phyloP scores from a whole-genome alignment of 2,113 vertebrate species.

The Ptyas mucosa region DNA sequence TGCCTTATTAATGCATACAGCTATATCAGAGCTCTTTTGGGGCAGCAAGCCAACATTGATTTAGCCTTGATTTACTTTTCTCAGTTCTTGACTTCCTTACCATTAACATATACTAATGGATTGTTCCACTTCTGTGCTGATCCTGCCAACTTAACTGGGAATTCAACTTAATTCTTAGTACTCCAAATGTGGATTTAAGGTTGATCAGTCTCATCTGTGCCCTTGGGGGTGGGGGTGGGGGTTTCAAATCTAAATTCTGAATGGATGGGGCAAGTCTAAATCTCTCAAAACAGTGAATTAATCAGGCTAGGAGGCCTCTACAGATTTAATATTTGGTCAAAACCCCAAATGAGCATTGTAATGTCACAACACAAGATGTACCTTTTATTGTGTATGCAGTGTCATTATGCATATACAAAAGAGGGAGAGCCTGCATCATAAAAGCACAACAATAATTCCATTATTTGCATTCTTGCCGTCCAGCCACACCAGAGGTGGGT shows the following conservation, averaged over 20 bases:
- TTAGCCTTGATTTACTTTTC: background rate
- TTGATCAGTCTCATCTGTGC: background rate
- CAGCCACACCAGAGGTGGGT: background rate
- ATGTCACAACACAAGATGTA: background rate
- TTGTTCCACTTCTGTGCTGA: background rate
- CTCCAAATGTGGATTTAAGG: background rate
- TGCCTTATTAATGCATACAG: background rate
- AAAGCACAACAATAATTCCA: background rate
- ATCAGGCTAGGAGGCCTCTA: background rate
- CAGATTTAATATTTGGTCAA: background rate
- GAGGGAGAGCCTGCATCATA: background rate
- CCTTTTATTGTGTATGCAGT: background rate
- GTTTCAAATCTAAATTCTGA: background rate
- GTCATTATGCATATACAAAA: background rate
- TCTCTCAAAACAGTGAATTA: background rate
- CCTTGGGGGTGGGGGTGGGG: background rate
- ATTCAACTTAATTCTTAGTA: background rate
- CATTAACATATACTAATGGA: background rate
- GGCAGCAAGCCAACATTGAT: background rate
- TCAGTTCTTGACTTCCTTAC: background rate
- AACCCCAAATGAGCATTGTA: background rate
- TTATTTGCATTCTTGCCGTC: background rate
- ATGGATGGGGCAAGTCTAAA: background rate
- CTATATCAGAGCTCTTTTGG: background rate
- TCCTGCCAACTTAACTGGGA: background rate